These are phyloP conservation scores for Oreochromis tanganicae DNA, from an alignment of 2,113 vertebrate genomes.

Conservation along the genomic window DNA sequence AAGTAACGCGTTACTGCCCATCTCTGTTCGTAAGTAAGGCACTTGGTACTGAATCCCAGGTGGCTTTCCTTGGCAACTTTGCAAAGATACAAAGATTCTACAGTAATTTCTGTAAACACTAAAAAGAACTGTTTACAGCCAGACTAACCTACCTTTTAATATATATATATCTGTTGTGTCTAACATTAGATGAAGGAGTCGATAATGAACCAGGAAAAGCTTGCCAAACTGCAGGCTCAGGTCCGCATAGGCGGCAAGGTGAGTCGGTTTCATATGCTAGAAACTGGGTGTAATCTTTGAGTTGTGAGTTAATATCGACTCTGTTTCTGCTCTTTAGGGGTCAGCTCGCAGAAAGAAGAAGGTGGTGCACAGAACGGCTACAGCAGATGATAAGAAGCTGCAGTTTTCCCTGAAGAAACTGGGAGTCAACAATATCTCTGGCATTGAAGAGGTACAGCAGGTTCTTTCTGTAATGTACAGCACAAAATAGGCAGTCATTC, in stretches of 20 bases:
- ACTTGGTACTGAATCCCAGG: not conserved
- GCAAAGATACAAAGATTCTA: not conserved
- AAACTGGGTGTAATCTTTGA: not conserved
- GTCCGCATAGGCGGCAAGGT: slow-evolving; percentile 99
- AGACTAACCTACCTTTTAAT: not conserved
- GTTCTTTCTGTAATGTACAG: not conserved
- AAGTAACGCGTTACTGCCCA: no score
- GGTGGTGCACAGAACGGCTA: slow-evolving; percentile 96
- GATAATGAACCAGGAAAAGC: slow-evolving; percentile 97
- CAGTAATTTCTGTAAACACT: not conserved
- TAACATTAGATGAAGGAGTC: slow-evolving; percentile 90
- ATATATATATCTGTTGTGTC: not conserved
- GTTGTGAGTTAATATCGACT: not conserved
- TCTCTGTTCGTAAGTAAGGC: not conserved
- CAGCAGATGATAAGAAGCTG: slow-evolving; percentile 96
- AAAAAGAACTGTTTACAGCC: not conserved
- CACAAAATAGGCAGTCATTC: not conserved
- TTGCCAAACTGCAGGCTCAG: slow-evolving; percentile 94
- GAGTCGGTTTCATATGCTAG: not conserved
- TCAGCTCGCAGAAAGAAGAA: slow-evolving; percentile 99
- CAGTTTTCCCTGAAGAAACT: slow-evolving; percentile 97
- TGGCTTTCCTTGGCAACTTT: not conserved
- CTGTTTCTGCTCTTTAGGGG: slow-evolving; percentile 70
- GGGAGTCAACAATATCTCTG: slow-evolving; percentile 97
- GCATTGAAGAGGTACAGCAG: slow-evolving; percentile 90